Conservation (phyloP, 2,797 vertebrate genomes). For the Meda fulgida region DNA sequence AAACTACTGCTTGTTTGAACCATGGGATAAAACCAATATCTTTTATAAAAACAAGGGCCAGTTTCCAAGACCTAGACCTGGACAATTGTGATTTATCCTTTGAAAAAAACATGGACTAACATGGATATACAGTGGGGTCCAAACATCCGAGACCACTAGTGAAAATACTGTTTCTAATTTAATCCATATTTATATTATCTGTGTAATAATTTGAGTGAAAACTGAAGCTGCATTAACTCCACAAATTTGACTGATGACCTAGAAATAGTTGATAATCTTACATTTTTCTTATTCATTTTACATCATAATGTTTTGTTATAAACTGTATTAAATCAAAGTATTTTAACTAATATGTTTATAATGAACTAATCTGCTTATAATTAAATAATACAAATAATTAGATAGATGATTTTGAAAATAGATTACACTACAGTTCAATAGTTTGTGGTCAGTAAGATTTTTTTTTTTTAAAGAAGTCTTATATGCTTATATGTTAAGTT, state of each 20-base stretch:
- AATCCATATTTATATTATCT: not conserved
- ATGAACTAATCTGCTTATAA: too few species aligned
- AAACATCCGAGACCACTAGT: not conserved
- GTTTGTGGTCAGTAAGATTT: not conserved
- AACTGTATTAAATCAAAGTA: not conserved
- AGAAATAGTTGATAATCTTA: not conserved
- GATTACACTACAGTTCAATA: not conserved
- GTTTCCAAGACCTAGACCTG: not conserved
- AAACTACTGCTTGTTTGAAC: conserved; percentile 46
- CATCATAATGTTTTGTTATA: not conserved
- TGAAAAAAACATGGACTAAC: not conserved
- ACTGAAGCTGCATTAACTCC: not conserved
- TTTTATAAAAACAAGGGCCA: not conserved
- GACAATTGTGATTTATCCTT: not conserved
- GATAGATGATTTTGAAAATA: too few species aligned
- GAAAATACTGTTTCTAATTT: not conserved
- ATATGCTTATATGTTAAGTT: not conserved
- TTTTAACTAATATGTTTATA: too few species aligned
- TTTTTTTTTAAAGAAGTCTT: not conserved
- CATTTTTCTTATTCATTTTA: not conserved
- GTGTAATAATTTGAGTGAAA: not conserved
- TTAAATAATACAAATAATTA: too few species aligned
- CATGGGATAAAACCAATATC: not conserved
- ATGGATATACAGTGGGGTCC: not conserved
- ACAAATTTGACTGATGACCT: not conserved